Percentiles rank a stretch among this genome's conserved stretches.
Evolutionary conservation across 2,113 vertebrate species (phyloP).

Genomic region (Pagrus major): DNA sequence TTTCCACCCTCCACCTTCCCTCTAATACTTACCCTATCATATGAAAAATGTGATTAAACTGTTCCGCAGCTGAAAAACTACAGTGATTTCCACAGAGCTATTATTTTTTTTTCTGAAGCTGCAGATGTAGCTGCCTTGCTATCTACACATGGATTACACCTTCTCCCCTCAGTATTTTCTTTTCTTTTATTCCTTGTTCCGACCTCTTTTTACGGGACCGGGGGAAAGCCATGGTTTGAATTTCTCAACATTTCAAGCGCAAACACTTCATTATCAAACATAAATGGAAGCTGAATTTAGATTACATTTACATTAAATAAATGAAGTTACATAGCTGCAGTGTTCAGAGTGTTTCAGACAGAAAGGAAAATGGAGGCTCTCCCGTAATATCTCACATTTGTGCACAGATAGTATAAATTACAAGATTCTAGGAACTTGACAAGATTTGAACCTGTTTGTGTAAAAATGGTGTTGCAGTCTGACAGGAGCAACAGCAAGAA

Average conservation of each 20-base stretch:
- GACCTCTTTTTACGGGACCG: slow-evolving; percentile 14
- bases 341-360: background rate
- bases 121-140: slow-evolving; percentile 47
- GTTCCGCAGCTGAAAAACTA: slow-evolving; percentile 70
- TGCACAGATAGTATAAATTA: background rate
- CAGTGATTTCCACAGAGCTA: slow-evolving; percentile 69
- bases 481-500: no score
- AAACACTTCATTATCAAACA: background rate
- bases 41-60: slow-evolving; percentile 85
- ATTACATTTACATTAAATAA: slow-evolving; percentile 6
- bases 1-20: slow-evolving; percentile 54
- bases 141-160: slow-evolving; percentile 52
- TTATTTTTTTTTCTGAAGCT: slow-evolving; percentile 68
- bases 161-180: slow-evolving; percentile 32
- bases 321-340: no score
- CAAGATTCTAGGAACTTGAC: background rate
- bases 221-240: slow-evolving; percentile 15
- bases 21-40: slow-evolving; percentile 73
- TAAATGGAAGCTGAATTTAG: background rate
- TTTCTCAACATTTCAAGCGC: background rate
- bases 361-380: background rate
- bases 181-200: slow-evolving; percentile 25
- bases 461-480: background rate
- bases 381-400: background rate
- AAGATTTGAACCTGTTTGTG: slow-evolving; percentile 9